These are phyloP conservation scores for Heterohyrax brucei DNA, from an alignment of 2,797 vertebrate genomes.

Conservation along the genomic window DNA sequence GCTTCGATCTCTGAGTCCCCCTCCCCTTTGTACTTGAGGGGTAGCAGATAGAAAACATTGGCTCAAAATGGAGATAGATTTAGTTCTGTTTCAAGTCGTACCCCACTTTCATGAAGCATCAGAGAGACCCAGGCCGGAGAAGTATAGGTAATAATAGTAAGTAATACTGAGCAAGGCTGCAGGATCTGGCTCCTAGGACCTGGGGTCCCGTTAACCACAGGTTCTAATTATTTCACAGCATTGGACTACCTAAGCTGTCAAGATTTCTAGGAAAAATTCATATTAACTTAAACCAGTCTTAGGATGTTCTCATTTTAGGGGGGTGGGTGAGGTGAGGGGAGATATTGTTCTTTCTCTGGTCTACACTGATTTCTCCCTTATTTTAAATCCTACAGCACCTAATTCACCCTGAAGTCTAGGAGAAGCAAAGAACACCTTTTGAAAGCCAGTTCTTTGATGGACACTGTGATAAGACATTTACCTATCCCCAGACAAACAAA, in stretches of 20 bases:
- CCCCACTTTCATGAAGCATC: not conserved
- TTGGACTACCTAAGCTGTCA: not conserved
- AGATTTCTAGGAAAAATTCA: conserved; percentile 19
- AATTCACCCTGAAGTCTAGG: not conserved
- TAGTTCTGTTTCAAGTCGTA: not conserved
- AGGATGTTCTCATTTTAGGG: not conserved
- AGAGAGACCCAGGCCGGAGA: not conserved
- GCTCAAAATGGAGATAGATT: not conserved
- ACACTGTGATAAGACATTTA: not conserved
- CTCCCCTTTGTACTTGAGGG: not conserved
- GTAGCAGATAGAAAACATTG: not conserved
- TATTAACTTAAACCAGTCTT: conserved; percentile 40
- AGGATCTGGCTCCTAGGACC: not conserved
- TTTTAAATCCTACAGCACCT: conserved; percentile 22
- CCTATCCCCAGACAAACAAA: not conserved
- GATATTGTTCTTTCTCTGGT: not conserved
- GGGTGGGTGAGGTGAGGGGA: not conserved
- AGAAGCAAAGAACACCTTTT: not conserved
- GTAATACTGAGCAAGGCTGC: not conserved
- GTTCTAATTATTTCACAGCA: not conserved
- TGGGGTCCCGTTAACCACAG: not conserved
- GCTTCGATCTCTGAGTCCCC: not conserved
- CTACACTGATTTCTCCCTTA: conserved; percentile 38
- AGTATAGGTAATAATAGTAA: not conserved
- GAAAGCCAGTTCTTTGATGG: not conserved